Evolutionary conservation across 2,797 vertebrate species (phyloP).

Genomic region (Scolopax rusticola): DNA sequence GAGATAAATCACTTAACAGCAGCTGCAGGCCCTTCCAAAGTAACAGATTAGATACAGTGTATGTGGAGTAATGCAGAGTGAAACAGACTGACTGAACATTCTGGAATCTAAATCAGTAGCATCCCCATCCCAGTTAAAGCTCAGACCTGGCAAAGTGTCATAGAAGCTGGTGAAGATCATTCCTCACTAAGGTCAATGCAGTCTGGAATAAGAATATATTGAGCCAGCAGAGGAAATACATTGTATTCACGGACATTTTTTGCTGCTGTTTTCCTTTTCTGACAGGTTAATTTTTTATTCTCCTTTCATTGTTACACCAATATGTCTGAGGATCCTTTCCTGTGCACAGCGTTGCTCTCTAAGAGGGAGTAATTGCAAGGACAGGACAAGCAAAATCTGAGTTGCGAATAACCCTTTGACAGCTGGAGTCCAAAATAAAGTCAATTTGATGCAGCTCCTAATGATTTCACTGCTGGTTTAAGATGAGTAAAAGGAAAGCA

Average conservation of each 20-base stretch:
- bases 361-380: background rate
- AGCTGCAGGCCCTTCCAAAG: constrained; percentile 54
- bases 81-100: constrained; percentile 50
- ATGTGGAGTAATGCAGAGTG: constrained; percentile 41
- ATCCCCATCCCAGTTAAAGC: background rate
- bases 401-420: background rate
- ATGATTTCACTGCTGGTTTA: background rate
- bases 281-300: constrained; percentile 53
- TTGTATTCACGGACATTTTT: background rate
- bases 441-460: background rate
- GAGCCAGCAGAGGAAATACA: constrained; percentile 36
- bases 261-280: constrained; percentile 33
- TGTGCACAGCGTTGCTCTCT: background rate
- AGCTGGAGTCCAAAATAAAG: background rate
- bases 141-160: constrained; percentile 18
- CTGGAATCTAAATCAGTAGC: constrained; percentile 47
- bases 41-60: constrained; percentile 60
- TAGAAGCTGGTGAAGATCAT: constrained; percentile 39
- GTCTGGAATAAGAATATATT: constrained; percentile 53
- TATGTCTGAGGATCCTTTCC: background rate
- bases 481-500: background rate
- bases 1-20: constrained; percentile 74
- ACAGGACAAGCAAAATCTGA: background rate
- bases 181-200: constrained; percentile 54
- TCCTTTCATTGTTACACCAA: background rate